Base-by-base conservation (phyloP, 2,888 invertebrate genomes). In the Antheraea assamensis region DNA sequence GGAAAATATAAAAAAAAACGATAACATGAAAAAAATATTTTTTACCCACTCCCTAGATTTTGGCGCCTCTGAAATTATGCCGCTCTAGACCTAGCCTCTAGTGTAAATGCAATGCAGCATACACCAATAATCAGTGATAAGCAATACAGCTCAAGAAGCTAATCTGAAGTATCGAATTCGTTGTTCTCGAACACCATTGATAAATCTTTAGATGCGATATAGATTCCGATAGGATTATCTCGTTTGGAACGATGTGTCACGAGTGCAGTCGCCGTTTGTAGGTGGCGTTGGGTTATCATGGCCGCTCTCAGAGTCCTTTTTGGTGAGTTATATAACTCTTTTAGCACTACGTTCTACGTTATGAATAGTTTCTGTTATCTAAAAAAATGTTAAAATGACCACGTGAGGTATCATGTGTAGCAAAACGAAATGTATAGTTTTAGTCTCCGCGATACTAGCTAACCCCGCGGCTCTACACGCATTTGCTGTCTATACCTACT, bases 271-370 rank as follows among this genome's bases (percentile, higher is more conserved):
- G 68, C 58, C 73, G 71, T 47, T 68, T 13, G 76, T 74, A 72
- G 66, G 74, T 71, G 80, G 47, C 35, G 35, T 35, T 8, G 68
- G n/a, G n/a, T 13, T 10, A 68, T 35, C 52, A 92, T 92, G 92
- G 90, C 88, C 75, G 89, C 82, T 52, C 80, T 91, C 15, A 79
- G 80, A 74, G 77, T 83, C 5, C 72, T 90, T 71, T 75, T 92
- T 30, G 84, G 91, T 92, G 77, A 87, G 87, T 79, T 77, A 75
- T 72, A 24, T 74, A 75, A 76, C 35, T 58, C 10, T 58, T 30
- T 71, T 31, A 3, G 17, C 27, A 64, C 17, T 27, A 13, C 21
- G 10, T 64, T 19, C 31, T 10, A 24, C n/a, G 7, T 55, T 21
- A 58, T 8, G 58, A 58, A 58, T 58, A 8, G 58, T 13, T 42